These are phyloP conservation scores for Drosophila lacertosa DNA, from an alignment of 1,140 invertebrate species.

Conservation along the genomic window DNA sequence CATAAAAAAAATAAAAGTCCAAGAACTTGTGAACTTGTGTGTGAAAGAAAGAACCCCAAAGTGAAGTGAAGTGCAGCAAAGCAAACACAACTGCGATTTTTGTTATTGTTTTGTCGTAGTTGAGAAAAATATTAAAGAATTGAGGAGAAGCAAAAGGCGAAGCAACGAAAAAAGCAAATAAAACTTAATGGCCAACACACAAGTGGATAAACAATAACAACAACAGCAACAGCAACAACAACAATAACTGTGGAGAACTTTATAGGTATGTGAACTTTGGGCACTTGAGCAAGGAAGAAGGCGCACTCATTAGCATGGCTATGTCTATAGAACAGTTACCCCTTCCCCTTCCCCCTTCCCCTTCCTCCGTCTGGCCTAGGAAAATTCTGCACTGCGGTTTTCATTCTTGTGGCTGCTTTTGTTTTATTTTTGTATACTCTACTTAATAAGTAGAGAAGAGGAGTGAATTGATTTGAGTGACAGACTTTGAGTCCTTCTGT, in stretches of 20 bases:
- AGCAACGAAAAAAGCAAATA: slow-evolving; percentile 39
- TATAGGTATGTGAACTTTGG: slow-evolving; percentile 59
- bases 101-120: slow-evolving; percentile 42
- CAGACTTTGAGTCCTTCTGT: no score
- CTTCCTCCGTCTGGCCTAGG: neutral
- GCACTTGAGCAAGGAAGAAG: slow-evolving; percentile 1
- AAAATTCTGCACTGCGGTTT: slow-evolving; percentile 49
- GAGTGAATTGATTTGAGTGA: no score
- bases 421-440: no score
- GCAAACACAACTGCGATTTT: slow-evolving; percentile 26
- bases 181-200: slow-evolving; percentile 36
- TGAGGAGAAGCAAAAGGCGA: slow-evolving; percentile 5
- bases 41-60: slow-evolving; percentile 40
- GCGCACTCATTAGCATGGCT: neutral
- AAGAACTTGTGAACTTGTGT: slow-evolving; percentile 3
- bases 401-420: slow-evolving; percentile 35
- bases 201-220: slow-evolving; percentile 57
- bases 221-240: neutral
- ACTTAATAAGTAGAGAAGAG: no score
- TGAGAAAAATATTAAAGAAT: slow-evolving; percentile 22
- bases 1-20: slow-evolving; percentile 39
- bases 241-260: slow-evolving; percentile 4
- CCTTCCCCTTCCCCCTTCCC: no score
- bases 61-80: slow-evolving; percentile 63
- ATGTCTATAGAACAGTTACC: neutral